phyloP scores from a whole-genome alignment of 2,113 vertebrate species.

The Cynoglossus semilaevis region DNA sequence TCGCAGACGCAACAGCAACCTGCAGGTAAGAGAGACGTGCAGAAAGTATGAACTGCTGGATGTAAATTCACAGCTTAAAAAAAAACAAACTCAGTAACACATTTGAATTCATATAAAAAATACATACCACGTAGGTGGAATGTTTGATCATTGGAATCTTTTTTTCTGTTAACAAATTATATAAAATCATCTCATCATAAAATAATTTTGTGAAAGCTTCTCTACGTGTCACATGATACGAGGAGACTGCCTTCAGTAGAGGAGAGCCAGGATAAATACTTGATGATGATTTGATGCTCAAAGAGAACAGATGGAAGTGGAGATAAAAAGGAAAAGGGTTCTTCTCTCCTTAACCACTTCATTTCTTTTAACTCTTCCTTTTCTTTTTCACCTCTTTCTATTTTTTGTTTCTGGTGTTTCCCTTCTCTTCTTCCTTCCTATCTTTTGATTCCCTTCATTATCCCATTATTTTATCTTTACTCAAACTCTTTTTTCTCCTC shows the following conservation, averaged over 20 bases:
- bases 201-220: no score
- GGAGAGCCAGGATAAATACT: no score
- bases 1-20: constrained; percentile 86
- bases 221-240: no score
- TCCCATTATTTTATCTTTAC: background rate
- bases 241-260: no score
- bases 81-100: no score
- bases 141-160: no score
- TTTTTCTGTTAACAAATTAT: no score
- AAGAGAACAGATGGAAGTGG: background rate
- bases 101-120: no score
- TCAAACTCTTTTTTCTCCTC: background rate
- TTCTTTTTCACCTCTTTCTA: background rate
- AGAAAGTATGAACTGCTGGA: background rate
- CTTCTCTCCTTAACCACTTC: background rate
- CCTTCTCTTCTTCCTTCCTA: background rate
- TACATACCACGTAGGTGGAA: no score
- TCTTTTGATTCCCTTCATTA: background rate
- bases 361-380: background rate
- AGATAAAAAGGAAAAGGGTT: background rate
- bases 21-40: constrained; percentile 76
- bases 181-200: no score
- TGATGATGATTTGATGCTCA: no score
- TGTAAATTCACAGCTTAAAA: no score
- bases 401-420: background rate